These are phyloP conservation scores for Heliconius cydno DNA, from an alignment of 2,888 invertebrate genomes.

Conservation along the genomic window DNA sequence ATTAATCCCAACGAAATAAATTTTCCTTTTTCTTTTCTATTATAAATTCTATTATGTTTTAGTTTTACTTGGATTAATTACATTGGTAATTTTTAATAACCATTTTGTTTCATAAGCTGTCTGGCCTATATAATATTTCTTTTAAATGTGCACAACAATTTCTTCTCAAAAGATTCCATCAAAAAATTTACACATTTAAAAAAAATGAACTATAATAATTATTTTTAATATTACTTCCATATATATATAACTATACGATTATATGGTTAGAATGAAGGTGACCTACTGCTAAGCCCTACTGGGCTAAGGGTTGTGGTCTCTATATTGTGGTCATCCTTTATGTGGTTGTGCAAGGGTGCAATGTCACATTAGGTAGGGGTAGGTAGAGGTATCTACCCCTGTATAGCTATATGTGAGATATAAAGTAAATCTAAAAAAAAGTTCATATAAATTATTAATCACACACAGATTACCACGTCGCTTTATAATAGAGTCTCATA, in stretches of 20 bases:
- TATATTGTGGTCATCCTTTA: neutral
- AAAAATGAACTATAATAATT: no score
- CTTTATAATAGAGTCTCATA: constrained; percentile 35
- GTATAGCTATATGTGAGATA: neutral
- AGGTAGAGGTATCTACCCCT: no score
- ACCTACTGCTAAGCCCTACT: neutral
- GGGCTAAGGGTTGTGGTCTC: neutral
- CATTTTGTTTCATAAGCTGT: no score
- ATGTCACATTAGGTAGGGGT: no score
- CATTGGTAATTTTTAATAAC: neutral
- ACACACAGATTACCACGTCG: constrained; percentile 32
- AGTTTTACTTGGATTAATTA: neutral
- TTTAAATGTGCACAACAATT: no score
- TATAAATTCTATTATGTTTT: neutral
- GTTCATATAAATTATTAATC: constrained; percentile 38
- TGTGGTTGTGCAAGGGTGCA: neutral
- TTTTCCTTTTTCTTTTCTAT: neutral
- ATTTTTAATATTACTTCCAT: no score
- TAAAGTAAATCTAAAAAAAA: neutral
- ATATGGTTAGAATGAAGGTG: neutral
- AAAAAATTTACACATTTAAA: no score
- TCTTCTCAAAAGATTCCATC: no score
- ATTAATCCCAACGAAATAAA: constrained; percentile 5
- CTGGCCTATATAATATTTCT: no score
- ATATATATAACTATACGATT: no score